Evolutionary conservation across 2,797 vertebrate species (phyloP).

Genomic region (Danionella dracula): DNA sequence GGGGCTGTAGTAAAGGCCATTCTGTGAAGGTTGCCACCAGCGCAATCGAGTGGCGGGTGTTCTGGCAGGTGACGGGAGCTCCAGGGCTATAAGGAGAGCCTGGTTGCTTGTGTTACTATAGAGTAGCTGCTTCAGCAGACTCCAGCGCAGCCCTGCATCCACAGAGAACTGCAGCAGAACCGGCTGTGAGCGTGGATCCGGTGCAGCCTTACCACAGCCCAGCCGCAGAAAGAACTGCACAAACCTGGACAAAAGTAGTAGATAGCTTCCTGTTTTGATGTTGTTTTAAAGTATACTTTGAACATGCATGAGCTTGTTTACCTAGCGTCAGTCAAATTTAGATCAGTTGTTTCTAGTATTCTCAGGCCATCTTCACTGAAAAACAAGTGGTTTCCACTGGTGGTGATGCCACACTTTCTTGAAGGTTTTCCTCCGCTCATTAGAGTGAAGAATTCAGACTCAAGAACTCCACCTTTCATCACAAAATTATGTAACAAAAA

Average conservation of each 20-base stretch:
- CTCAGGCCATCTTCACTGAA: conserved; percentile 95
- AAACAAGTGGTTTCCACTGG: conserved; percentile 95
- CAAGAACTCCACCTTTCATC: conserved; percentile 79
- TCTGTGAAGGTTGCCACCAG: conserved; percentile 97
- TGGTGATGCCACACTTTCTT: conserved; percentile 94
- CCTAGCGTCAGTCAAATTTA: conserved; percentile 94
- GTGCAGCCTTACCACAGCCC: conserved; percentile 91
- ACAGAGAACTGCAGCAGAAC: conserved; percentile 93
- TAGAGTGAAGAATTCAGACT: conserved; percentile 81
- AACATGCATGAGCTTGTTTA: conserved; percentile 49
- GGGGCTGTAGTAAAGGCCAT: conserved; percentile 94
- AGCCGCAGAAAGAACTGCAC: conserved; percentile 97
- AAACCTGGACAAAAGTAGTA: conserved; percentile 69
- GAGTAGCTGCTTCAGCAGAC: conserved; percentile 92
- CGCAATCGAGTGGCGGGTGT: conserved; percentile 83
- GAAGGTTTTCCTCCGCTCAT: conserved; percentile 94
- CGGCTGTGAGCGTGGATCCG: conserved; percentile 92
- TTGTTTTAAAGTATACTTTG: too few relatives aligned
- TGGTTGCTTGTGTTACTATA: conserved; percentile 96
- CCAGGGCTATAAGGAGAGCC: conserved; percentile 88
- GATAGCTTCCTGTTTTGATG: too few relatives aligned
- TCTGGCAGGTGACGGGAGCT: conserved; percentile 87
- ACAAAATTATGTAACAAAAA: conserved; percentile 6
- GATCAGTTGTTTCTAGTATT: conserved; percentile 89
- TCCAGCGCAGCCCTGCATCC: conserved; percentile 88